Base-by-base conservation (phyloP, 2,113 vertebrate species). In the Rynchops niger region DNA sequence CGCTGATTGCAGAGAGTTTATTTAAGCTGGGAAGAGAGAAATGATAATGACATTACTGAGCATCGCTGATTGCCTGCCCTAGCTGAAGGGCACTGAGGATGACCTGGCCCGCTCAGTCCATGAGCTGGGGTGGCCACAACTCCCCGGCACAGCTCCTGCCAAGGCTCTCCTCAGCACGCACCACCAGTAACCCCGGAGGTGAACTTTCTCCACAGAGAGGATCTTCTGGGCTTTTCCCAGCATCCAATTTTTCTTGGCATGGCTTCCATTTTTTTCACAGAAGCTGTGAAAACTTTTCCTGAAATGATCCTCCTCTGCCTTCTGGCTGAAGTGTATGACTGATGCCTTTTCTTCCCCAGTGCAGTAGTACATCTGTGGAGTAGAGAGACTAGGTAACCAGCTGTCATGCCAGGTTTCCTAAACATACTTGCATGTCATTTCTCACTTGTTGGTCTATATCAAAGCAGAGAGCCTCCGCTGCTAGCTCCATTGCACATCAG, bases 361-460 rank as follows among this genome's bases (percentile, higher is more conserved):
- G 94, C 93, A 95, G 94, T 96, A 73, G 81, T 96, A 82, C 93
- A 88, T 96, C 95, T 98, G 96, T 96, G 95, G 89, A 95, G 66
- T 65, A 95, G 80, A 95, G 86, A 96, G 73, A 93, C 93, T 94
- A 93, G 93, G 97, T 94, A 97, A 96, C 94, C 95, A 97, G 97
- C 88, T 97, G 97, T 97, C 95, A 95, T 91, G 94, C 95, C 95
- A 95, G 67, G 88, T 92, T 96, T 95, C 94, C 91, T 96, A 95
- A 96, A 96, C 82, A 81, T 89, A 87, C 92, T 94, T 97, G 88
- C 92, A 80, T 95, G 92, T 95, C 88, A 95, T 95, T 95, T 96
- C 93, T 97, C 86, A 97, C 95, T 97, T 90, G 76, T 91, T 97
- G 95, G 90, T 97, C 89, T 95, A 50, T 88, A 97, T 97, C 95